Percentiles rank a stretch among this genome's conserved stretches.
phyloP scores from a whole-genome alignment of 1,140 invertebrate genomes.

The Gryllus bimaculatus region DNA sequence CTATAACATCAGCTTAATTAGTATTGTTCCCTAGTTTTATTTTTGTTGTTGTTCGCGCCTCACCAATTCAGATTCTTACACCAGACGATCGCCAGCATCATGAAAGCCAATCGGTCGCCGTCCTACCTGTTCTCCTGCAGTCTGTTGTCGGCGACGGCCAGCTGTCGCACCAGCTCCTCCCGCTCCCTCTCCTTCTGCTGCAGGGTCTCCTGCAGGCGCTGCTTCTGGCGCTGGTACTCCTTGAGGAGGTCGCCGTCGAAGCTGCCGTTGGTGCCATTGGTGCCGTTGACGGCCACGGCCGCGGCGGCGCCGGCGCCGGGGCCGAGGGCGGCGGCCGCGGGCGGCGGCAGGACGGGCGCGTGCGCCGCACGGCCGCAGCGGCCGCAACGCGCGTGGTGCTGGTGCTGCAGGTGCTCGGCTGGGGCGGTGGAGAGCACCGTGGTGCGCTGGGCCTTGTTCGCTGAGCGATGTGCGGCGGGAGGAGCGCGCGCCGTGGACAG shows the following conservation, averaged over 20 bases:
- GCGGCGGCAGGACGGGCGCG: constrained; percentile 33
- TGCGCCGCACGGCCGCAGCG: background rate
- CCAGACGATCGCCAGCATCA: no score
- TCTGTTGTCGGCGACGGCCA: constrained; percentile 38
- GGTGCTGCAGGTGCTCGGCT: background rate
- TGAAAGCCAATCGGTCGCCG: no score
- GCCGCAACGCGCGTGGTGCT: background rate
- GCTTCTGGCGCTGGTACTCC: constrained; percentile 63
- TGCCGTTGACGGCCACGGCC: background rate
- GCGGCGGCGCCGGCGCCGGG: constrained; percentile 30
- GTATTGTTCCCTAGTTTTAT: no score
- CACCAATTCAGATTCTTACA: no score
- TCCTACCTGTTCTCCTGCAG: constrained; percentile 39
- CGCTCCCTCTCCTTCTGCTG: constrained; percentile 47
- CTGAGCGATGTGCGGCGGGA: constrained; percentile 49
- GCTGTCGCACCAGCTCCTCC: constrained; percentile 43
- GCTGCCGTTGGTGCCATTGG: constrained; percentile 11
- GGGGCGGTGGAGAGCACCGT: background rate
- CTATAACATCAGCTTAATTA: no score
- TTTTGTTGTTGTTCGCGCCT: no score
- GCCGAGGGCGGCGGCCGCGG: constrained; percentile 48
- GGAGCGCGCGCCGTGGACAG: constrained; percentile 29
- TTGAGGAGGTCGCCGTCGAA: constrained; percentile 50
- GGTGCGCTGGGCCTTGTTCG: constrained; percentile 34
- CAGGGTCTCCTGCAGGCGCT: constrained; percentile 52